These are phyloP conservation scores for Axinella damicornis DNA, from an alignment of 37 sponge, comb jelly and placozoan species.

Conservation along the genomic window DNA sequence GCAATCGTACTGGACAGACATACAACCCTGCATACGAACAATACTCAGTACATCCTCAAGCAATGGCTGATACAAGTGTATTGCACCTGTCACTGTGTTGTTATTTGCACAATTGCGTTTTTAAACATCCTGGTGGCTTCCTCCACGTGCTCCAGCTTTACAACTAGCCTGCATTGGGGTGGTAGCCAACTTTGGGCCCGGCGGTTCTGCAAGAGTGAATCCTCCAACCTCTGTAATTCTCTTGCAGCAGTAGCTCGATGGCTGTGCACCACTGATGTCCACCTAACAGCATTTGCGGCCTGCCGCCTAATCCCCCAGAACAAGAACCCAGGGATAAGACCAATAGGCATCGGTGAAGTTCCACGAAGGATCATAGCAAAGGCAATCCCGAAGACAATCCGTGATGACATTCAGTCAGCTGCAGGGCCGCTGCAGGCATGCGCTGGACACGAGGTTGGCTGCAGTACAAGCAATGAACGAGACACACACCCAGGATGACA, in stretches of 20 bases:
- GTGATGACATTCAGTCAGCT: conserved; percentile 39
- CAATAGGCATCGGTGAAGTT: conserved; percentile 62
- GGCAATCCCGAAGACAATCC: conserved; percentile 38
- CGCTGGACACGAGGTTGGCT: conserved; percentile 43
- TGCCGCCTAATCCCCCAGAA: conserved; percentile 62
- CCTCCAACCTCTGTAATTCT: conserved; percentile 49
- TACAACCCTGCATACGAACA: too few species aligned
- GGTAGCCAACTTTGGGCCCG: too few species aligned
- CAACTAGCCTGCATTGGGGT: too few species aligned
- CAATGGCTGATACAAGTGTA: too few species aligned
- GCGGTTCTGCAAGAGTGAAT: conserved; percentile 28
- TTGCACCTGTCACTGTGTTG: too few species aligned
- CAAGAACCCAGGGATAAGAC: conserved; percentile 66
- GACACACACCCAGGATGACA: neutral
- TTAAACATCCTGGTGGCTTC: too few species aligned
- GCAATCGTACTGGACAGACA: too few species aligned
- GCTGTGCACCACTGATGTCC: conserved; percentile 37
- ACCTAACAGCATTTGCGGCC: conserved; percentile 45
- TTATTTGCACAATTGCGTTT: too few species aligned
- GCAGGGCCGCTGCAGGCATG: conserved; percentile 54
- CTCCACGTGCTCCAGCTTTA: too few species aligned
- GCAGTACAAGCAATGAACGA: conserved; percentile 26
- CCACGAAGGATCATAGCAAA: conserved; percentile 47
- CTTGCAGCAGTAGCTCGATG: conserved; percentile 49
- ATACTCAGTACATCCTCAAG: too few species aligned